These are phyloP conservation scores for Ormyrus pomaceus DNA, from an alignment of 2,888 invertebrate species.

Conservation along the genomic window DNA sequence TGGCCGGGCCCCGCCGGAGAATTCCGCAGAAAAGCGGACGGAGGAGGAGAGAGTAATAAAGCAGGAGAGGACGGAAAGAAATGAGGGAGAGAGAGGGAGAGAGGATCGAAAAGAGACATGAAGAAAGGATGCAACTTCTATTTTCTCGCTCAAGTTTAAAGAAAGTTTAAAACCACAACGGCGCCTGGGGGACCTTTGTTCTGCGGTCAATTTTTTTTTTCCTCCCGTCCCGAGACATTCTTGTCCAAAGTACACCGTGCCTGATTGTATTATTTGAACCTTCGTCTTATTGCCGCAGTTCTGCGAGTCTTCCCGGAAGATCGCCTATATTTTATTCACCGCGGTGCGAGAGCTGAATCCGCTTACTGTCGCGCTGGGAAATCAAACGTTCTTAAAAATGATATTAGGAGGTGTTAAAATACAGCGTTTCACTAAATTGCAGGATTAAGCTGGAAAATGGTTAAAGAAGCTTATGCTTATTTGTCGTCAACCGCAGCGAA, in stretches of 20 bases:
- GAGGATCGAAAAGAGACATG: conserved; percentile 45
- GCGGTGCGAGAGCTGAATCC: background rate
- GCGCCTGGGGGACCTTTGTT: conserved; percentile 46
- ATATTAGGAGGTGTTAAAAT: background rate
- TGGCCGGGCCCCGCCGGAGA: conserved; percentile 60
- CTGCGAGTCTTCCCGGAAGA: conserved; percentile 8
- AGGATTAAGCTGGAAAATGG: background rate
- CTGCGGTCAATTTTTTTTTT: conserved; percentile 41
- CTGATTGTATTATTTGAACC: conserved; percentile 43
- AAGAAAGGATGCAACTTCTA: conserved; percentile 41
- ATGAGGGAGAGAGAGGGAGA: conserved; percentile 6
- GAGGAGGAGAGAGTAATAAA: conserved; percentile 35
- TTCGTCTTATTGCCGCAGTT: conserved; percentile 3
- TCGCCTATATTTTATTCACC: conserved; percentile 30
- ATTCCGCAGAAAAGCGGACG: conserved; percentile 61
- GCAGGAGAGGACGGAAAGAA: conserved; percentile 18
- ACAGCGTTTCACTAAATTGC: background rate
- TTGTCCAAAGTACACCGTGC: conserved; percentile 19
- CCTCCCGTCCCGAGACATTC: conserved; percentile 24
- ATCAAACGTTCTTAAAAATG: background rate
- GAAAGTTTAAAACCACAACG: conserved; percentile 53
- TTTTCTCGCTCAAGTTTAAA: conserved; percentile 49
- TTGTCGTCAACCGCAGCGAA: no score
- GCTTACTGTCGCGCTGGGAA: background rate
- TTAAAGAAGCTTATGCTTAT: no score